A percentile compares a stretch with the other conserved stretches of the same genome.
Evolutionary conservation across 2,113 vertebrate species (phyloP).

Genomic region (Nibea albiflora): DNA sequence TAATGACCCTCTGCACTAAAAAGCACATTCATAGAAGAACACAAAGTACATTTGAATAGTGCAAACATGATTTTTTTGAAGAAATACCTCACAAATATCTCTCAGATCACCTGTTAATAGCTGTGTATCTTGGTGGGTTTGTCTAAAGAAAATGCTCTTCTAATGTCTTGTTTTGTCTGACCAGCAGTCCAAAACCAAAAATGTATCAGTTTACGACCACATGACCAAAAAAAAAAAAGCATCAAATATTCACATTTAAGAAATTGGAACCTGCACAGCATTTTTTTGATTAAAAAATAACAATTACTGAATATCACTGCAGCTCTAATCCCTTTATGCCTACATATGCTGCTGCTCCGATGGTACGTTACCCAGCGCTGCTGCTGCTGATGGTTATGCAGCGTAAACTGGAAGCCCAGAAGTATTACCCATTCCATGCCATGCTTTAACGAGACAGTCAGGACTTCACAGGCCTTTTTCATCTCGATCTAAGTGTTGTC

Average conservation of each 20-base stretch:
- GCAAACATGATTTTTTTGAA: neutral
- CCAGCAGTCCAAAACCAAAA: neutral
- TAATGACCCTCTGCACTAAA: conserved; percentile 28
- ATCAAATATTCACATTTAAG: neutral
- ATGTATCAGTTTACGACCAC: neutral
- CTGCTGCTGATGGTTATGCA: conserved; percentile 38
- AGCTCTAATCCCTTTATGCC: neutral
- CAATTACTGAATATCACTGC: neutral
- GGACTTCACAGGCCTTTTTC: conserved; percentile 54
- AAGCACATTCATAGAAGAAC: conserved; percentile 20
- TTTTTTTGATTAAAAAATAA: neutral
- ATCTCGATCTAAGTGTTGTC: conserved; percentile 52
- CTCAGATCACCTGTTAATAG: neutral
- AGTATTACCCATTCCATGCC: conserved; percentile 48
- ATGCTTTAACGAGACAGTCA: conserved; percentile 46
- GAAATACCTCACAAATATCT: neutral
- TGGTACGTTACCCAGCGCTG: conserved; percentile 1
- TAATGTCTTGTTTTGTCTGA: neutral
- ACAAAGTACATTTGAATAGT: conserved; percentile 10
- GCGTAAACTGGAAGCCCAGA: conserved; percentile 33
- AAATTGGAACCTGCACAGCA: no score
- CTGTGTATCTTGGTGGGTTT: neutral
- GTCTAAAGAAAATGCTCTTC: neutral
- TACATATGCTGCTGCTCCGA: conserved; percentile 18
- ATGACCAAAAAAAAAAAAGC: neutral